These are phyloP conservation scores for Cladopsammia gracilis DNA, from an alignment of 64 coral and sea anemone species.

Conservation along the genomic window DNA sequence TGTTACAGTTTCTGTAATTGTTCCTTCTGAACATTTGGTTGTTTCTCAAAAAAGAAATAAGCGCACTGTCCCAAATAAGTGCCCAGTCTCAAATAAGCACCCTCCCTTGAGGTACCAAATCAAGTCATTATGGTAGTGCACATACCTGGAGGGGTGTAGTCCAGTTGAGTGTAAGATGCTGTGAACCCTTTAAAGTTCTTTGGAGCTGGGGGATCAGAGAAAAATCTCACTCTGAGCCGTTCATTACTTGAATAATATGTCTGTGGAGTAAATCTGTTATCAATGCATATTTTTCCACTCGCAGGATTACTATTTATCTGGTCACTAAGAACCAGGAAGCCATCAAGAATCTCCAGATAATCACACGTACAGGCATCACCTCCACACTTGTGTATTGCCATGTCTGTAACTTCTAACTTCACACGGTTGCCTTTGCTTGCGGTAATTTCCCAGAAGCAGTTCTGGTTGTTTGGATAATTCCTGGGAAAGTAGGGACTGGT, in stretches of 20 bases:
- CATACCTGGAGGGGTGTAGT: constrained; percentile 1
- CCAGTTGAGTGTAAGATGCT: not conserved
- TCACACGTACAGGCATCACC: not conserved
- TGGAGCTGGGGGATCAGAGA: not conserved
- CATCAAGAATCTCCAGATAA: constrained; percentile 5
- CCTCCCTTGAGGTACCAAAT: too few species aligned
- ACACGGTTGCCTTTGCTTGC: not conserved
- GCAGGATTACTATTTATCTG: not conserved
- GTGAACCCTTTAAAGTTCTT: not conserved
- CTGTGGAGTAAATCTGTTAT: not conserved
- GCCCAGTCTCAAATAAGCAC: too few species aligned
- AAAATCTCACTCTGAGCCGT: not conserved
- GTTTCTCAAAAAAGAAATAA: too few species aligned
- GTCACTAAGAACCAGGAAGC: not conserved
- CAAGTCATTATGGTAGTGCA: not conserved
- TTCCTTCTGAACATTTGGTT: too few species aligned
- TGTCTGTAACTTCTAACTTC: not conserved
- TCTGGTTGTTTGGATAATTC: not conserved
- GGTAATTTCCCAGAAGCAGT: not conserved
- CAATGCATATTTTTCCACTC: not conserved
- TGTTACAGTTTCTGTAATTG: too few species aligned
- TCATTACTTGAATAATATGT: not conserved
- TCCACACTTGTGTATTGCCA: not conserved
- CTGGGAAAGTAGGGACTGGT: constrained; percentile 32
- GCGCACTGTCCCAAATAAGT: too few species aligned